phyloP scores from a whole-genome alignment of 53 echinoderm and acorn worm genomes.

The Mesocentrotus franciscanus region DNA sequence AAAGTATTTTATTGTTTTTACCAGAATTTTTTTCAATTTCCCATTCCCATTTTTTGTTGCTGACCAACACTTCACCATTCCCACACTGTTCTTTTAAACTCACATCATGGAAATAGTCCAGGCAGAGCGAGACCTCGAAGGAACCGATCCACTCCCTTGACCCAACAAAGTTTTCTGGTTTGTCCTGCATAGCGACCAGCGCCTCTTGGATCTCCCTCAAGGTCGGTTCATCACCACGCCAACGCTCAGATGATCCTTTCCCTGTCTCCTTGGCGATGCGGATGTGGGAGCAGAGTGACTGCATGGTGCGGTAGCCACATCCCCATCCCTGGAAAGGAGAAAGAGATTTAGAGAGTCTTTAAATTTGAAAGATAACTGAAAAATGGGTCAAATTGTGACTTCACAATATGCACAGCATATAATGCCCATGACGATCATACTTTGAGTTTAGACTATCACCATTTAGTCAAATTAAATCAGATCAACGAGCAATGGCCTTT shows the following conservation, averaged over 20 bases:
- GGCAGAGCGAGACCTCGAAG: constrained; percentile 74
- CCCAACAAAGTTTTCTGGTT: constrained; percentile 90
- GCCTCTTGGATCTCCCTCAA: constrained; percentile 94
- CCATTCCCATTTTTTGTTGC: no score
- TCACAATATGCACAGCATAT: no score
- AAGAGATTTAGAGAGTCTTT: neutral
- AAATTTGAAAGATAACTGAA: neutral
- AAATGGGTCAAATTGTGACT: no score
- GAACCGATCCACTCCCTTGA: constrained; percentile 96
- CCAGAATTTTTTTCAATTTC: no score
- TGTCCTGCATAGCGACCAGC: constrained; percentile 88
- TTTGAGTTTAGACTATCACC: no score
- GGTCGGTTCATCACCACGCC: constrained; percentile 61
- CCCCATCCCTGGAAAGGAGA: constrained; percentile 75
- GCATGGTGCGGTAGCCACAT: constrained; percentile 93
- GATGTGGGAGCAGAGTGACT: constrained; percentile 86
- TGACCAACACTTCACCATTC: no score
- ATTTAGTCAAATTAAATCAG: no score
- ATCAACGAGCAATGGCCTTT: no score
- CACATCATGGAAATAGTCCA: constrained; percentile 16
- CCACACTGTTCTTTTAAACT: neutral
- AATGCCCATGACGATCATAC: no score
- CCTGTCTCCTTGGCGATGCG: constrained; percentile 1
- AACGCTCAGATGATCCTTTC: neutral
- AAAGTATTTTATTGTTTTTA: no score